These are phyloP conservation scores for Hippotragus niger DNA, from an alignment of 2,113 vertebrate genomes.

Conservation along the genomic window DNA sequence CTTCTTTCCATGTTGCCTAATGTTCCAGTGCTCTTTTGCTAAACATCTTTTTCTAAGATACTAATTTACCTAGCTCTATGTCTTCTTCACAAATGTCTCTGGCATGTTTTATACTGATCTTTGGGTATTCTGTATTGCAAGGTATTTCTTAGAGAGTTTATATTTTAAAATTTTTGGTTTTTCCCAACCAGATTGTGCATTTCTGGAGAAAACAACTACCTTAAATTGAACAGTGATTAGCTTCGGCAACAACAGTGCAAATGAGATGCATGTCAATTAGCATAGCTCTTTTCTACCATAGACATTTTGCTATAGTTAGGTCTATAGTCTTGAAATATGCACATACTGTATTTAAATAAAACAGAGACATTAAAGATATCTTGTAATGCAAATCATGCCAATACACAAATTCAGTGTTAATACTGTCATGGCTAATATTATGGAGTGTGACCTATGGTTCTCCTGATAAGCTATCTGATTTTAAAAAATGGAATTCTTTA, in stretches of 20 bases:
- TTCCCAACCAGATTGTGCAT: neutral
- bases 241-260: neutral
- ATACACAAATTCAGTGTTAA: neutral
- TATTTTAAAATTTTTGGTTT: neutral
- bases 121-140: neutral
- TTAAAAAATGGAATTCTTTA: neutral
- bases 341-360: neutral
- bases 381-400: neutral
- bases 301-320: neutral
- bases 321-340: neutral
- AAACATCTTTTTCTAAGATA: neutral
- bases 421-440: neutral
- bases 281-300: neutral
- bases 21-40: neutral
- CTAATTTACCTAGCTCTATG: neutral
- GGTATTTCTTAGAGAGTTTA: neutral
- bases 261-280: neutral
- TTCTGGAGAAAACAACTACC: neutral
- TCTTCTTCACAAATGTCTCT: neutral
- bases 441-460: neutral
- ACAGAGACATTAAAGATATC: neutral
- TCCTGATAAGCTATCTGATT: neutral
- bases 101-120: neutral
- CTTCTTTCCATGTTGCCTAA: neutral
- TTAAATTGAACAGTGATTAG: slow-evolving; percentile 1